Percentiles rank a stretch among this genome's conserved stretches.
These are phyloP conservation scores for Orbicella faveolata DNA, from an alignment of 64 coral and sea anemone genomes.

Conservation along the genomic window DNA sequence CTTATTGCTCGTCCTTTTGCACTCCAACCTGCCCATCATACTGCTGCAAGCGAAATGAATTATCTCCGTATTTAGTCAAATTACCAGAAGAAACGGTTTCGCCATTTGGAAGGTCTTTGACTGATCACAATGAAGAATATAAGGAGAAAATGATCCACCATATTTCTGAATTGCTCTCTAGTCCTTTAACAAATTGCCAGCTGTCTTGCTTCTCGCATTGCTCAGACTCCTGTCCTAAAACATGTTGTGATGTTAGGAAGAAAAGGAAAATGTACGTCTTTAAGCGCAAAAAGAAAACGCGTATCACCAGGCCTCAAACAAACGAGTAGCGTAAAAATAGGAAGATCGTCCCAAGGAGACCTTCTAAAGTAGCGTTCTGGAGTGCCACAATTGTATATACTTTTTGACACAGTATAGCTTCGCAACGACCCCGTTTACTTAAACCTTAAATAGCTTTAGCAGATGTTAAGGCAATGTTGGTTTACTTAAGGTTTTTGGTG, in stretches of 20 bases:
- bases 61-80: background rate
- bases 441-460: too few species aligned
- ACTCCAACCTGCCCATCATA: background rate
- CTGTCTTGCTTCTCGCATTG: constrained; percentile 7
- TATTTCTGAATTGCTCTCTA: constrained; percentile 22
- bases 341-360: background rate
- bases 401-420: too few species aligned
- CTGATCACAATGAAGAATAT: background rate
- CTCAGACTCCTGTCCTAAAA: constrained; percentile 8
- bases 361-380: too few species aligned
- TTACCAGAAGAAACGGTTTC: background rate
- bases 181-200: background rate
- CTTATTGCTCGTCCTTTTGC: constrained; percentile 12
- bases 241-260: background rate
- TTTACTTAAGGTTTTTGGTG: too few species aligned
- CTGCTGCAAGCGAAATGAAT: background rate
- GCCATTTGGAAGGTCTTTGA: constrained; percentile 9
- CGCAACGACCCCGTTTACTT: too few species aligned
- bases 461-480: too few species aligned
- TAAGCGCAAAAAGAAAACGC: constrained; percentile 17
- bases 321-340: background rate
- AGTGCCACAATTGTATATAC: too few species aligned
- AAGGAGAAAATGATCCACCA: constrained; percentile 11
- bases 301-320: background rate
- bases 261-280: constrained; percentile 33